Base-by-base conservation (phyloP, 2,888 invertebrate species). In the Scelioninae gen. 2 region DNA sequence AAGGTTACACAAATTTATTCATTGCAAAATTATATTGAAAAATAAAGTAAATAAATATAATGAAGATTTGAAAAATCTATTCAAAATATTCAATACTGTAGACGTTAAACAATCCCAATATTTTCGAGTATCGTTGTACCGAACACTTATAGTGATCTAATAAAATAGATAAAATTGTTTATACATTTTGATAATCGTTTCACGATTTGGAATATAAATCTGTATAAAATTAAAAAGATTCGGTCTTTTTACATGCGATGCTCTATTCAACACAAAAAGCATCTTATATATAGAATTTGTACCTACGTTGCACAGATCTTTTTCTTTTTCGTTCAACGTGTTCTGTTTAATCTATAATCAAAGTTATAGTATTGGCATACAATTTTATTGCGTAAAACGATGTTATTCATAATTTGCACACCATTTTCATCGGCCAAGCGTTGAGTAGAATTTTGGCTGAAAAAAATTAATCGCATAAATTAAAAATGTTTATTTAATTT, bases 401-500 rank as follows among this genome's bases (percentile, higher is more conserved):
- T 68, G 50, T 58, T 58, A 60, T 73, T 69, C 53, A 25, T 63
- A 18, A 39, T 48, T 43, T 63, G 63, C 31, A 39, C 41, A 52
- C 33, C 19, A 4, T 72, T 76, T 81, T 85, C 83, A 85, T 83
- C 79, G 83, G 57, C 76, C 82, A 68, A 86, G 81, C 28, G 81
- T 81, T 6, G 85, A 85, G 64, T 86, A 86, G 76, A 86, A 86
- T 82, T 85, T 86, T 46, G 86, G 85, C 86, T 86, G 78, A 19
- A 82, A 85, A 53, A n/a, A n/a, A n/a, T n/a, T n/a, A n/a, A n/a
- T n/a, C n/a, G n/a, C n/a, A n/a, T n/a, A n/a, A n/a, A n/a, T n/a
- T n/a, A n/a, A n/a, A n/a, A n/a, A n/a, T n/a, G n/a, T n/a, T n/a
- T n/a, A n/a, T n/a, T n/a, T n/a, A n/a, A n/a, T n/a, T n/a, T n/a